Evolutionary conservation across 2,797 vertebrate genomes (phyloP).

Genomic region (Gambelia wislizenii): DNA sequence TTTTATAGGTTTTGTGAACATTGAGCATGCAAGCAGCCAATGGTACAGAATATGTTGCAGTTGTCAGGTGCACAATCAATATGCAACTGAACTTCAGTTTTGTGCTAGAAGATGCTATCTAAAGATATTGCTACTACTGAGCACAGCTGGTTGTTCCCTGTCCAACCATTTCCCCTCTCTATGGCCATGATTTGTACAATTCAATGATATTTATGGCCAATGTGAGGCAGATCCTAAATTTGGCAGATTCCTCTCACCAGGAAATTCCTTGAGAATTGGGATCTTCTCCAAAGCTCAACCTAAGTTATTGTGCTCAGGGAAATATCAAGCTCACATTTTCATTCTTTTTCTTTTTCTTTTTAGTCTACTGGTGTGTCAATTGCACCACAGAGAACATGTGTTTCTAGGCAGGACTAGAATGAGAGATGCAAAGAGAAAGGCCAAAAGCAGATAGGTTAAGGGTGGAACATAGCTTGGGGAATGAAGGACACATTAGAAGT

Average conservation of each 20-base stretch:
- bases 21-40: not conserved
- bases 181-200: not conserved
- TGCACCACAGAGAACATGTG: constrained; percentile 55
- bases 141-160: not conserved
- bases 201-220: constrained; percentile 13
- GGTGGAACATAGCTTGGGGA: constrained; percentile 64
- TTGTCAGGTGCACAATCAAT: not conserved
- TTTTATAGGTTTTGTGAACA: not conserved
- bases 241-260: constrained; percentile 69
- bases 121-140: not conserved
- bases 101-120: not conserved
- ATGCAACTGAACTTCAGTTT: not conserved
- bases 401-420: constrained; percentile 47
- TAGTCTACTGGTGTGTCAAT: constrained; percentile 52
- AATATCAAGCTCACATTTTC: constrained; percentile 60
- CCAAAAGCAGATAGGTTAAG: constrained; percentile 54
- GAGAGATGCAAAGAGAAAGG: constrained; percentile 31
- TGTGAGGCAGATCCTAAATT: constrained; percentile 16
- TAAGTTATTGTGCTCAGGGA: constrained; percentile 62
- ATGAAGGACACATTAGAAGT: constrained; percentile 37
- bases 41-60: too few species aligned
- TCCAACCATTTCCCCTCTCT: not conserved
- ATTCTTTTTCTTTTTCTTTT: not conserved
- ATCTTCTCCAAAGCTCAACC: constrained; percentile 67
- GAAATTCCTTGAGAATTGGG: constrained; percentile 74